A percentile compares a stretch with the other conserved stretches of the same genome.
Evolutionary conservation across 2,113 vertebrate species (phyloP).

Genomic region (Malurus alboscapulatus): DNA sequence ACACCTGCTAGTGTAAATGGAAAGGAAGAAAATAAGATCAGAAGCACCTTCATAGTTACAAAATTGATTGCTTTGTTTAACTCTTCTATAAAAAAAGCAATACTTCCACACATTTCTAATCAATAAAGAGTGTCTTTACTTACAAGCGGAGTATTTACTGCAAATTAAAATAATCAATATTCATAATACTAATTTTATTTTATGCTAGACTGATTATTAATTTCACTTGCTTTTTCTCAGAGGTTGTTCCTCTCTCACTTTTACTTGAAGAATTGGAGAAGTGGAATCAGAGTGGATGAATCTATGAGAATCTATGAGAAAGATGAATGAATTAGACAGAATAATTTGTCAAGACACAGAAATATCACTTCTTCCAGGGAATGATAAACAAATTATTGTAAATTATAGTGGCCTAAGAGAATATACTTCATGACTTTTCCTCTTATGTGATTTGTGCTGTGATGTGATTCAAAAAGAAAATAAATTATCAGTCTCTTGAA

Average conservation of each 20-base stretch:
- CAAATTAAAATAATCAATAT: neutral
- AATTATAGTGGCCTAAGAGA: neutral
- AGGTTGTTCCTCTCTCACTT: neutral
- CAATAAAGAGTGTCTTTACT: neutral
- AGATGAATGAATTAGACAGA: neutral
- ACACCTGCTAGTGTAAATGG: neutral
- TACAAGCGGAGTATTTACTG: neutral
- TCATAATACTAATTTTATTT: neutral
- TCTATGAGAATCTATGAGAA: neutral
- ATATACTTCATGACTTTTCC: slow-evolving; percentile 3
- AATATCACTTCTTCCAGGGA: neutral
- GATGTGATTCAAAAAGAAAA: slow-evolving; percentile 24
- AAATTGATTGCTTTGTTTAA: neutral
- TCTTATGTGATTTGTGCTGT: neutral
- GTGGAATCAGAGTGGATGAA: neutral
- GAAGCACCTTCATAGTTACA: neutral
- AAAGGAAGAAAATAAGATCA: neutral
- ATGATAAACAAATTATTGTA: neutral
- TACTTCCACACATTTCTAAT: neutral
- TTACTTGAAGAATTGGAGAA: neutral
- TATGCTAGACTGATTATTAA: neutral
- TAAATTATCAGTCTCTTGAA: neutral
- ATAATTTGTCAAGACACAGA: slow-evolving; percentile 12
- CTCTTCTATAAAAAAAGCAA: neutral
- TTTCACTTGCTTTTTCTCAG: neutral